Conservation (phyloP, 1,140 invertebrate species). For the Mercenaria mercenaria region DNA sequence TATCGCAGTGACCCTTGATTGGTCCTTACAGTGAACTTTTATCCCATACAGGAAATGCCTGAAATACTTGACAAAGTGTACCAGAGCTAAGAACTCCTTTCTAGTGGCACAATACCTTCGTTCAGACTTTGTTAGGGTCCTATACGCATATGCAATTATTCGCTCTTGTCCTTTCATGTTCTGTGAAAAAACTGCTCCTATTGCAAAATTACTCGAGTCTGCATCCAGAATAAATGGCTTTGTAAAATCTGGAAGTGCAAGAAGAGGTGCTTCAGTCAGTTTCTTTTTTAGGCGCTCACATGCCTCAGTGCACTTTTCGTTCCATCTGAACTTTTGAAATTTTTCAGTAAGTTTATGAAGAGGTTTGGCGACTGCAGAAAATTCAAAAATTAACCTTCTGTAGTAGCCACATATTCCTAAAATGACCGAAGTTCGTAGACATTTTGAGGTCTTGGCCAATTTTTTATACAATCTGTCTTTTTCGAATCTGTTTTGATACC, state of each 20-base stretch:
- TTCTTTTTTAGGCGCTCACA: constrained; percentile 70
- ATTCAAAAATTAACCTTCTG: background rate
- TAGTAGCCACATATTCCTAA: constrained; percentile 39
- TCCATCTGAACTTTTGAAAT: background rate
- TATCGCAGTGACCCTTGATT: constrained; percentile 6
- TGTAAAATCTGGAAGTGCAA: constrained; percentile 77
- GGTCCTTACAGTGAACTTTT: background rate
- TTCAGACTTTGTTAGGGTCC: constrained; percentile 24
- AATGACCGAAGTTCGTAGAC: background rate
- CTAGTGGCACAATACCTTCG: constrained; percentile 36
- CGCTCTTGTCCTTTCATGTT: constrained; percentile 68
- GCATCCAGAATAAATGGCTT: constrained; percentile 83
- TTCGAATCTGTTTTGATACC: constrained; percentile 3
- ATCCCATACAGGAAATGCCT: background rate
- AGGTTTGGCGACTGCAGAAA: constrained; percentile 19
- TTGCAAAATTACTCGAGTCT: constrained; percentile 84
- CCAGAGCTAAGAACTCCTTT: constrained; percentile 64
- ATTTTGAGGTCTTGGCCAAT: background rate
- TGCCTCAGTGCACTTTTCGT: background rate
- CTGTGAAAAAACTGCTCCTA: constrained; percentile 84
- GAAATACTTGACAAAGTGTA: constrained; percentile 57
- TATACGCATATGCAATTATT: constrained; percentile 47
- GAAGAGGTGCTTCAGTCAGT: constrained; percentile 68
- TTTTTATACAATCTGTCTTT: constrained; percentile 23
- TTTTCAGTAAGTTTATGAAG: constrained; percentile 41